Percentiles rank a stretch among this genome's conserved stretches.
Conservation (phyloP, 2,113 vertebrate species). For the Seriola rivoliana region DNA sequence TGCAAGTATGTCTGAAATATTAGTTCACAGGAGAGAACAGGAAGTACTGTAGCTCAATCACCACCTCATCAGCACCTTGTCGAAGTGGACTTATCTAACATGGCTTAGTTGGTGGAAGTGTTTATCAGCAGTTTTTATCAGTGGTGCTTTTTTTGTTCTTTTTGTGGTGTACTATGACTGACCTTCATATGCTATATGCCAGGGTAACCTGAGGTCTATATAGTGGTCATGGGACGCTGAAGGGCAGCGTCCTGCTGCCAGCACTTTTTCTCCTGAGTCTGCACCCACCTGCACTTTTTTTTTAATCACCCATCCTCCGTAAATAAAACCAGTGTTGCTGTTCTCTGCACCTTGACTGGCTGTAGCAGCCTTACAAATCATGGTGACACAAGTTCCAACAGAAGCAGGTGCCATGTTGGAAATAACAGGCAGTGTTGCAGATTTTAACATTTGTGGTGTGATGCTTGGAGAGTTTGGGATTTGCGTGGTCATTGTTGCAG, state of each 20-base stretch:
- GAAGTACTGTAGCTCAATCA: slow-evolving; percentile 48
- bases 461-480: slow-evolving; percentile 7
- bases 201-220: slow-evolving; percentile 19
- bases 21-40: slow-evolving; percentile 34
- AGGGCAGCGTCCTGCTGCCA: slow-evolving; percentile 28
- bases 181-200: slow-evolving; percentile 15
- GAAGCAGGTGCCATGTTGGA: slow-evolving; percentile 53
- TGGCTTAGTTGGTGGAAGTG: slow-evolving; percentile 20
- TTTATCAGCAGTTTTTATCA: not conserved
- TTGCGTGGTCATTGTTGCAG: not conserved
- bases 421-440: slow-evolving; percentile 16
- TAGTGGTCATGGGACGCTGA: not conserved
- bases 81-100: slow-evolving; percentile 21
- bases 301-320: not conserved
- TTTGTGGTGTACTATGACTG: not conserved
- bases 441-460: not conserved
- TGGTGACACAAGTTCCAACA: slow-evolving; percentile 31
- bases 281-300: slow-evolving; percentile 55
- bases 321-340: slow-evolving; percentile 34
- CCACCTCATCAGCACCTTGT: slow-evolving; percentile 70
- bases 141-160: not conserved
- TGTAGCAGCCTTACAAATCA: slow-evolving; percentile 37
- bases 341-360: not conserved
- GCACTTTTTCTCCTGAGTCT: slow-evolving; percentile 42
- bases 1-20: slow-evolving; percentile 42